Percentiles rank a stretch among this genome's conserved stretches.
Evolutionary conservation across 2,113 vertebrate genomes (phyloP).

Genomic region (Ictalurus furcatus): DNA sequence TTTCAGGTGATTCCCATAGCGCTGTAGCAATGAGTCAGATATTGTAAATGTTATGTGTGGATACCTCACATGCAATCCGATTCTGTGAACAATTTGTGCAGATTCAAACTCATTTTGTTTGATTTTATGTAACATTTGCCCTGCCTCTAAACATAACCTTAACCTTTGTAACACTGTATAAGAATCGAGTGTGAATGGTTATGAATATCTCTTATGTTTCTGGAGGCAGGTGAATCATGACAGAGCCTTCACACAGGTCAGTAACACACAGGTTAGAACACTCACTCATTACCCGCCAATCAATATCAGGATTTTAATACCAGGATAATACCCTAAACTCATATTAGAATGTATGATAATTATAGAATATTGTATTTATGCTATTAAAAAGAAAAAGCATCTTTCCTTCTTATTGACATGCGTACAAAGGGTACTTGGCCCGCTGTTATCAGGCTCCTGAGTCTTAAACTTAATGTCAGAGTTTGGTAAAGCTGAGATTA

Average conservation of each 20-base stretch:
- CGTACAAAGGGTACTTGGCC: neutral
- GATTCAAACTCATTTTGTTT: no score
- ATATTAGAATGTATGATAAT: neutral
- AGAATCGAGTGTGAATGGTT: no score
- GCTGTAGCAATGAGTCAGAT: no score
- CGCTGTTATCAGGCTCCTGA: neutral
- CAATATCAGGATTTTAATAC: no score
- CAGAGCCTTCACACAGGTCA: neutral
- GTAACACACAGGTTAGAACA: neutral
- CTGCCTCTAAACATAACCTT: no score
- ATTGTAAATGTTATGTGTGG: no score
- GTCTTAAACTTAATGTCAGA: neutral
- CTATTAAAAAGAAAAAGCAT: neutral
- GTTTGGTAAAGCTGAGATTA: slow-evolving; percentile 6
- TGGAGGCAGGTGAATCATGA: neutral
- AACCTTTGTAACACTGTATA: no score
- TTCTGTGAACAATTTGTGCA: no score
- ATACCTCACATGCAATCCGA: no score
- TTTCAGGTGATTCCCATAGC: no score
- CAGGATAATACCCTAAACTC: neutral
- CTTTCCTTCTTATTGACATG: neutral
- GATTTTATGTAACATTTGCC: no score
- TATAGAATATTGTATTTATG: neutral
- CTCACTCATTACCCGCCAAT: neutral
- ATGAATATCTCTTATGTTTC: no score